Percentiles rank a stretch among this genome's conserved stretches.
Evolutionary conservation across 2,797 vertebrate genomes (phyloP).

Genomic region (Sphenopsis melanotis): DNA sequence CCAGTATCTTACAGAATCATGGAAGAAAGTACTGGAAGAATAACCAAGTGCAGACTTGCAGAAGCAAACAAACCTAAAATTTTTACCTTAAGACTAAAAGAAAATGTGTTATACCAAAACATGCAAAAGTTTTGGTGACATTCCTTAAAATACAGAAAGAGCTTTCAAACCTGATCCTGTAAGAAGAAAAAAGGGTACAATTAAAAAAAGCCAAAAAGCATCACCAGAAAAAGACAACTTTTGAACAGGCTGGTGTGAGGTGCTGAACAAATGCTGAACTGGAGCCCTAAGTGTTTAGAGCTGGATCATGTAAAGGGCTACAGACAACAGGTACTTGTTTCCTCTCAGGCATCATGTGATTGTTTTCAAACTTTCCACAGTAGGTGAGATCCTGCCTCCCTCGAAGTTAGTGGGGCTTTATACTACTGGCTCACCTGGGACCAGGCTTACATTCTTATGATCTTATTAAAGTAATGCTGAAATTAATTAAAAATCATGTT

Average conservation of each 20-base stretch:
- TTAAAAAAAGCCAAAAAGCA: background rate
- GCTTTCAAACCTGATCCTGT: accelerated
- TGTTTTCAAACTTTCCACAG: background rate
- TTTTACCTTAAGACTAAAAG: background rate
- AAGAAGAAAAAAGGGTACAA: background rate
- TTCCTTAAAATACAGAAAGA: background rate
- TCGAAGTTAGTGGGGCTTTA: accelerated
- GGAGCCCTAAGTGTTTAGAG: background rate
- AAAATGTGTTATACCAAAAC: background rate
- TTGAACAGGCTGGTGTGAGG: background rate
- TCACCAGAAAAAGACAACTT: background rate
- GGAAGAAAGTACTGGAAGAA: background rate
- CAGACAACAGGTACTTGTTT: background rate
- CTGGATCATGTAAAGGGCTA: background rate
- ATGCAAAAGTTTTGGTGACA: background rate
- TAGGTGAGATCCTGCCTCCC: background rate
- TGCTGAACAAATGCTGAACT: background rate
- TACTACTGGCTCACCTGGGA: background rate
- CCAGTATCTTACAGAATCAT: background rate
- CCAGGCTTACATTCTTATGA: background rate
- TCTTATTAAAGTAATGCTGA: background rate
- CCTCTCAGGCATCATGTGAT: background rate
- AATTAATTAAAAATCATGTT: background rate
- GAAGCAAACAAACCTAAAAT: background rate
- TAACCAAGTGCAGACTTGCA: background rate